phyloP scores from a whole-genome alignment of 2,797 vertebrate genomes.

The Somateria mollissima region DNA sequence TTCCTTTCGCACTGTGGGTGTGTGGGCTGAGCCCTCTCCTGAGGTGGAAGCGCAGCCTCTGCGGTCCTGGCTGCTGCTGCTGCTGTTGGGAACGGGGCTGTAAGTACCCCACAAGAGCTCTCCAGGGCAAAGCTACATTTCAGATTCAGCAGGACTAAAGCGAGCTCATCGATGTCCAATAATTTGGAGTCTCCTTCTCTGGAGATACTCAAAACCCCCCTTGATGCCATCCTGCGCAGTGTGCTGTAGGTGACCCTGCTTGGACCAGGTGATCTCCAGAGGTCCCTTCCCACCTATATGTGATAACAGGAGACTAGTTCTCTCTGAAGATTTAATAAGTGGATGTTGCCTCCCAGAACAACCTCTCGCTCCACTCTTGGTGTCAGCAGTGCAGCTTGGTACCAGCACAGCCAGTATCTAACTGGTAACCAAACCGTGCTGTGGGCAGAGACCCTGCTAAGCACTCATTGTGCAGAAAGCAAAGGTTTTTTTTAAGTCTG shows the following conservation, averaged over 20 bases:
- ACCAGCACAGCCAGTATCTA: neutral
- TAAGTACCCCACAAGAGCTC: neutral
- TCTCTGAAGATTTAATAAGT: neutral
- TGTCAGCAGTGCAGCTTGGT: neutral
- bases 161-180: neutral
- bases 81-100: neutral
- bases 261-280: too few relatives aligned
- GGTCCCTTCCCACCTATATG: too few relatives aligned
- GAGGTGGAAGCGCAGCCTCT: too few relatives aligned
- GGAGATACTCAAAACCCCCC: too few relatives aligned
- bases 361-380: neutral
- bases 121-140: neutral
- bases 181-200: too few relatives aligned
- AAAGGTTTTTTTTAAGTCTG: neutral
- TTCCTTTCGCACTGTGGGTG: neutral
- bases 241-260: too few relatives aligned
- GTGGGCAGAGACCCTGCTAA: neutral
- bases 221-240: too few relatives aligned
- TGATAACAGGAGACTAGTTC: neutral
- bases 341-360: neutral
- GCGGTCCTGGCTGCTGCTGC: neutral
- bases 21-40: neutral
- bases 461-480: neutral
- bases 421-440: neutral
- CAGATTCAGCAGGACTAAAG: neutral